Evolutionary conservation across 2,888 invertebrate species (phyloP), one percentile per base, ranked within the genome.

Genomic region (Rhabditoides inermis): DNA sequence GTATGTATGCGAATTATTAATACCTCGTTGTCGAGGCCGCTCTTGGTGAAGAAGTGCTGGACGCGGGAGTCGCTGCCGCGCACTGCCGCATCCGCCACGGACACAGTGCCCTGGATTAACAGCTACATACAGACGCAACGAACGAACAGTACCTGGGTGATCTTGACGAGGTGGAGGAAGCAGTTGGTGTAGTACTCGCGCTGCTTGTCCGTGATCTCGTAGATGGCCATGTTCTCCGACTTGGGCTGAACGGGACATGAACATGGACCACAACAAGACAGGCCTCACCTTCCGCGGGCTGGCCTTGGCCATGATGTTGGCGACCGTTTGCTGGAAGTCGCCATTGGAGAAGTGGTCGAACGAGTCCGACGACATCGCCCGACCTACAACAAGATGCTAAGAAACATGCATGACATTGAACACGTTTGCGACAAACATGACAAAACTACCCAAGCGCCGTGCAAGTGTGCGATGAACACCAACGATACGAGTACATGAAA

Each of bases 181-280:
- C 71, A 70, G 45, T 69, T 67, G 7, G 58, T 60, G 56, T 75
- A 75, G 54, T 75, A 75, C 40, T 65, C 65, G n/a, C 63, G 54
- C 53, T 75, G 75, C 41, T 72, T 72, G 2, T 59, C 57, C 2
- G 66, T 68, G 48, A 74, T 69, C 47, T 63, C 62, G 53, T 69
- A 74, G 7, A 70, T 45, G 20, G 44, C 44, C 12, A 45, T 22
- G 36, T 63, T 51, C n/a, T n/a, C 51, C 46, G 47, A 46, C 10
- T 35, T 27, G 3, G 51, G 45, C 26, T 56, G 51, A 10, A 40
- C 44, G 55, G 39, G 23, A 40, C 56, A 36, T 35, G 20, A 27
- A 18, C n/a, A n/a, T 1, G 62, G 62, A 53, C 59, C 32, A 7
- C 10, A 10, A 7, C 32, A 32, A 32, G 32, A 7, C 32, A 15